Evolutionary conservation across 1,140 invertebrate species (phyloP), one percentile per base, ranked within the genome.

Genomic region (Drosophila serrata): DNA sequence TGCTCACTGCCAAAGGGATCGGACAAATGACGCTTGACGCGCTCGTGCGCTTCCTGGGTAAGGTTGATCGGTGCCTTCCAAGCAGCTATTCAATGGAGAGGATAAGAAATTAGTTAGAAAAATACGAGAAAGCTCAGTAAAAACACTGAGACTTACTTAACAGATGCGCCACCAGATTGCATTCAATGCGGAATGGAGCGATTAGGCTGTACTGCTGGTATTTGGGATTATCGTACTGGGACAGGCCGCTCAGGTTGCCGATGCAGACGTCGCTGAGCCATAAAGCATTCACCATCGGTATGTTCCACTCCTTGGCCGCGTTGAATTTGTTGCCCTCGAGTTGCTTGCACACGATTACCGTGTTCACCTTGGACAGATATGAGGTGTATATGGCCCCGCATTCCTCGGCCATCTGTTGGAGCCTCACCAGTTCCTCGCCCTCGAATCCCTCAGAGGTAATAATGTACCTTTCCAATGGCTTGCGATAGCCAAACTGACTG

Each of bases 251-350:
- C 91, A 96, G 95, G 92, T 98, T 97, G 2, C 98, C 98, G 65
- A 99, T 96, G 75, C 99, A 94, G 40, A 99, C 94, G 93, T 99
- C 98, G 59, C 97, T 98, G 45, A 99, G 93, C 98, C 98, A 99
- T 69, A 97, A 96, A 8, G 97, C 96, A 93, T 98, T 99, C 1
- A 99, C 98, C 4, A 98, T 95, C 15, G 97, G 96, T 17, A 95
- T 95, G 80, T 94, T 95, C 97, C 97, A 99, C 92, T 99, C 97
- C 46, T 97, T 95, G 0, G 98, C 98, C 82, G 97, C 97, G 77
- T 95, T 94, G 93, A 96, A 98, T 93, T 99, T 99, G 49, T 94
- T 93, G 33, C 98, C 98, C 80, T 98, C 97, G 0, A 96, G 95
- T 79, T 97, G 97, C 79, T 95, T 95, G 87, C 95, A 95, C 67